Evolutionary conservation across 2,888 invertebrate species (phyloP), one percentile per base, ranked within the genome.

Genomic region (Drosophila tripunctata): DNA sequence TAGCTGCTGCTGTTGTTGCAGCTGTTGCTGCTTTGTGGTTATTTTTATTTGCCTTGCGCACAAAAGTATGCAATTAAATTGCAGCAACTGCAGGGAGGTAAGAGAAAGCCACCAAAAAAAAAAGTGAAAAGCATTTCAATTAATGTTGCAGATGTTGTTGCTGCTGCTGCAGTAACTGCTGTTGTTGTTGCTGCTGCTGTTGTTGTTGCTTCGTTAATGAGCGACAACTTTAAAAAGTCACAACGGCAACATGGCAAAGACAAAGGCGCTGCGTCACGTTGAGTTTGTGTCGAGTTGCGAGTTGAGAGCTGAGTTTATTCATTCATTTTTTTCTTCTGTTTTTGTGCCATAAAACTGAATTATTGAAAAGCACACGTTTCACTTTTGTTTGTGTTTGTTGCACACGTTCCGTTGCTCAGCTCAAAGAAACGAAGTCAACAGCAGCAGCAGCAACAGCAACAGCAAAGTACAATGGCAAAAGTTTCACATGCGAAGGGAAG

Each of bases 311-410:
- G n/a, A n/a, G n/a, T n/a, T n/a, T n/a, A n/a, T n/a, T n/a, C n/a
- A n/a, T 83, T 52, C 19, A 10, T 21, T 33, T 10, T 10, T 10
- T 27, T 27, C 27, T 10, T 27, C 10, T 27, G 24, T 22, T 38
- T 48, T 69, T 86, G 72, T 88, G 88, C 75, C 72, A 88, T 83
- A 77, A 85, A 88, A 83, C 87, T 83, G 88, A 83, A 88, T 88
- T 83, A 83, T 83, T 83, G 83, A 88, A 83, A 84, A 80, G 87
- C 87, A 83, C 83, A 83, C 83, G 83, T 83, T 81, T 83, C 83
- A 83, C 83, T 83, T 83, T 83, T 83, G 83, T 83, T 88, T 74
- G 60, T 85, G 80, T 70, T n/a, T 79, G 55, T 27, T 45, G 63
- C 54, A 43, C 54, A 43, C 27, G 50, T 61, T 51, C n/a, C n/a